Base-by-base conservation (phyloP, 2,797 vertebrate species). In the Sebastes itinus region DNA sequence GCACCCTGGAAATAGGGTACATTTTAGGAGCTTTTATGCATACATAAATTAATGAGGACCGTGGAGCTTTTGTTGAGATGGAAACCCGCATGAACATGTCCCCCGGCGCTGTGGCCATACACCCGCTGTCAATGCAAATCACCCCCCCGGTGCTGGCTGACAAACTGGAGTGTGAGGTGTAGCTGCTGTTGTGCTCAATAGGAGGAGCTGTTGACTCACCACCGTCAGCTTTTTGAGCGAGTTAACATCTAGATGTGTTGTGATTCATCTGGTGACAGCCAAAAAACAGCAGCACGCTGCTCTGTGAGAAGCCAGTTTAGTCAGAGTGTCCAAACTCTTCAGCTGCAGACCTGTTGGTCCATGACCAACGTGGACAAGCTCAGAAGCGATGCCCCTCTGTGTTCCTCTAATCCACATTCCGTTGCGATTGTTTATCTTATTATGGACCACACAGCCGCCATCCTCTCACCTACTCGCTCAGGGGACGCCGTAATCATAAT, bases 161-260 rank as follows among this genome's bases (percentile, higher is more conserved):
- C 55, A 54, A 25, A 64, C 23, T 11, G 5, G 3, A 6, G 14
- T 4, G 38, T 9, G 27, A 71, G 49, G 23, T 89, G 88, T 64
- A 87, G 81, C 77, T 77, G 59, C 82, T n/a, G 27, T 3, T 87
- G 62, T 23, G 74, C 72, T 91, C 94, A 92, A 88, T 52, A 94
- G 95, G 92, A 92, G 94, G 94, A 80, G 93, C 93, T 95, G 89
- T 94, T 89, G 91, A 88, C 84, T 82, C 87, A 81, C 72, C 64
- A 16, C 72, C 46, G 72, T 78, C 56, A 42, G 76, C 66, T 42
- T 32, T 65, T 30, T 32, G 35, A 80, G 55, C 2, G 18, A 49
- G 46, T 49, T 49, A 49, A 49, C 0, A 20, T 22, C 18, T 11
- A 32, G 75, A 77, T 73, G 35, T 54, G 22, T 12, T 1, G 27